phyloP scores from a whole-genome alignment of 2,888 invertebrate species.

The Amphipoea oculea region DNA sequence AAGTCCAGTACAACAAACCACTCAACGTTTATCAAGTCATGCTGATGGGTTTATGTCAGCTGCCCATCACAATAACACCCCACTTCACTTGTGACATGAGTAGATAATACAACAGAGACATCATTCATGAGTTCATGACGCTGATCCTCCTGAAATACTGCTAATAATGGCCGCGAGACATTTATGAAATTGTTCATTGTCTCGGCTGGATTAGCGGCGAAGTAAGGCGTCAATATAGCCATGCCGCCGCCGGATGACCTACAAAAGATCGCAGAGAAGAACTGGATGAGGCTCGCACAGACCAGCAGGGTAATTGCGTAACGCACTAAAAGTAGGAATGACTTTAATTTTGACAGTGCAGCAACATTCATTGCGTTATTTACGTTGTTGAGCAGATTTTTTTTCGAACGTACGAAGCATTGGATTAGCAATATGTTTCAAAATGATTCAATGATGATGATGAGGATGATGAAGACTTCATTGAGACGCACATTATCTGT shows the following conservation, averaged over 20 bases:
- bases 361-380: too few species aligned
- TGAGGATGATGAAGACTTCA: not conserved
- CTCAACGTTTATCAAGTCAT: slow-evolving; percentile 51
- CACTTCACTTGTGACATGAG: slow-evolving; percentile 29
- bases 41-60: slow-evolving; percentile 36
- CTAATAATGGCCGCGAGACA: not conserved
- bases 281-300: not conserved
- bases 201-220: too few species aligned
- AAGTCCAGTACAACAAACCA: slow-evolving; percentile 31
- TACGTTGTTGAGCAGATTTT: too few species aligned
- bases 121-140: not conserved
- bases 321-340: too few species aligned
- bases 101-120: slow-evolving; percentile 23
- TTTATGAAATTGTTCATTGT: not conserved
- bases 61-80: slow-evolving; percentile 33
- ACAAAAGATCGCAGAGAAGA: not conserved
- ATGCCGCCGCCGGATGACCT: not conserved
- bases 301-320: too few species aligned
- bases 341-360: too few species aligned
- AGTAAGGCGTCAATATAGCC: not conserved
- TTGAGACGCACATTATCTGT: not conserved
- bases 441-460: not conserved
- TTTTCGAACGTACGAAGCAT: too few species aligned
- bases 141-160: too few species aligned
- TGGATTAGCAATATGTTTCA: too few species aligned